phyloP scores from a whole-genome alignment of 1,140 invertebrate genomes.

The Cepaea nemoralis region DNA sequence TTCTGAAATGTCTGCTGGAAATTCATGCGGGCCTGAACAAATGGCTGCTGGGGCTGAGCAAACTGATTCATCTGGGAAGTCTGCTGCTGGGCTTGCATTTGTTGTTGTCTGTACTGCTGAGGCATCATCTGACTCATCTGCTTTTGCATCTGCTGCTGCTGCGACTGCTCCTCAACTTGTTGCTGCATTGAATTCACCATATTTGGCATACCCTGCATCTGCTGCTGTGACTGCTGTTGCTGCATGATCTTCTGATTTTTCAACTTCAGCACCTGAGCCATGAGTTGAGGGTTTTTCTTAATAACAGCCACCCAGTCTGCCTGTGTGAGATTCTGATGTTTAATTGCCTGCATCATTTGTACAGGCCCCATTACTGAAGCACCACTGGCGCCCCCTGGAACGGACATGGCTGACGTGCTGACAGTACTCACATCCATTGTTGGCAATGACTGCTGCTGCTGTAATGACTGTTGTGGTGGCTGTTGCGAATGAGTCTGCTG shows the following conservation, averaged over 20 bases:
- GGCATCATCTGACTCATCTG: slow-evolving; percentile 52
- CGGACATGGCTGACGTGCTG: slow-evolving; percentile 37
- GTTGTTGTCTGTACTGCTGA: slow-evolving; percentile 46
- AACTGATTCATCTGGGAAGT: slow-evolving; percentile 68
- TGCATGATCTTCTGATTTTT: slow-evolving; percentile 72
- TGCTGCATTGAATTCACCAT: no score
- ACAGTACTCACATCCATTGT: slow-evolving; percentile 41
- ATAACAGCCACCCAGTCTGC: slow-evolving; percentile 94
- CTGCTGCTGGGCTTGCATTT: slow-evolving; percentile 53
- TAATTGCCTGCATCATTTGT: slow-evolving; percentile 89
- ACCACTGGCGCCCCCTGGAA: slow-evolving; percentile 19
- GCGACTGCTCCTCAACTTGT: slow-evolving; percentile 71
- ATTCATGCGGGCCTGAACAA: slow-evolving; percentile 66
- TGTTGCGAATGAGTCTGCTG: slow-evolving; percentile 50
- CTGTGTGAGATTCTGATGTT: slow-evolving; percentile 89
- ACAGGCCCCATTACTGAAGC: slow-evolving; percentile 77
- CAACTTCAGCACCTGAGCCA: slow-evolving; percentile 97
- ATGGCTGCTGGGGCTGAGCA: slow-evolving; percentile 67
- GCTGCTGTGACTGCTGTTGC: slow-evolving; percentile 70
- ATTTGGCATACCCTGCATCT: no score
- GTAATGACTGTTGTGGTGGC: slow-evolving; percentile 40
- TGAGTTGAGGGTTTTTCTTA: slow-evolving; percentile 93
- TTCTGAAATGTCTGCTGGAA: slow-evolving; percentile 59
- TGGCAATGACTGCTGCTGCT: slow-evolving; percentile 46
- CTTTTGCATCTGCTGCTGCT: slow-evolving; percentile 68